Evolutionary conservation across 2,113 vertebrate species (phyloP).

Genomic region (Catharus minimus): DNA sequence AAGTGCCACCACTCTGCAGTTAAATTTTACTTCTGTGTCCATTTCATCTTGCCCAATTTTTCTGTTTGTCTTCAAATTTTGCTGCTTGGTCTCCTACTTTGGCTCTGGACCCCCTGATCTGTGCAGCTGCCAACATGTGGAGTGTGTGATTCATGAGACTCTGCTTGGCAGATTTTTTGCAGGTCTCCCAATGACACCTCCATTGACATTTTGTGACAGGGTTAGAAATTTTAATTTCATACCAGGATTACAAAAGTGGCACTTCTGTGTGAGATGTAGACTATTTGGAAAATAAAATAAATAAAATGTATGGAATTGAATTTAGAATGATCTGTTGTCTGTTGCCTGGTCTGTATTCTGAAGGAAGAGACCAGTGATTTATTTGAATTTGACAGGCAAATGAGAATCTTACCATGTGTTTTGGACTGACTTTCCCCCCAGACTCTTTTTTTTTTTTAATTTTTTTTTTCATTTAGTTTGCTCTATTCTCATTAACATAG

Average conservation of each 20-base stretch:
- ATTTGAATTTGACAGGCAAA: constrained; percentile 23
- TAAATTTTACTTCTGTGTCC: background rate
- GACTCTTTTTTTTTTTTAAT: background rate
- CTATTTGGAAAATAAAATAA: background rate
- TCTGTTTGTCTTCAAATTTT: background rate
- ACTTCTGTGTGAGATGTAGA: background rate
- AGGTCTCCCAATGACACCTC: background rate
- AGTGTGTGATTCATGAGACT: background rate
- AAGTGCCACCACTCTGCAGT: background rate
- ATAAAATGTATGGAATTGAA: background rate
- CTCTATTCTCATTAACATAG: constrained; percentile 2
- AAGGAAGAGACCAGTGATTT: background rate
- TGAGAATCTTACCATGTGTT: background rate
- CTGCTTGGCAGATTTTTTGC: background rate
- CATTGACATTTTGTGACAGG: background rate
- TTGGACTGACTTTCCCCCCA: background rate
- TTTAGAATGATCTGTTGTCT: background rate
- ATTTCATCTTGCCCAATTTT: background rate
- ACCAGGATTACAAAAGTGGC: background rate
- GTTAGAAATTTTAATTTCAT: background rate
- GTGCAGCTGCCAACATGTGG: background rate
- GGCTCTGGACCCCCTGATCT: background rate
- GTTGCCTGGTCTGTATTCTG: background rate
- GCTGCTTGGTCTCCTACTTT: background rate
- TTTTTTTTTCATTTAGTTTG: constrained; percentile 13